phyloP scores from a whole-genome alignment of 2,888 invertebrate species.

The Lypha dubia region DNA sequence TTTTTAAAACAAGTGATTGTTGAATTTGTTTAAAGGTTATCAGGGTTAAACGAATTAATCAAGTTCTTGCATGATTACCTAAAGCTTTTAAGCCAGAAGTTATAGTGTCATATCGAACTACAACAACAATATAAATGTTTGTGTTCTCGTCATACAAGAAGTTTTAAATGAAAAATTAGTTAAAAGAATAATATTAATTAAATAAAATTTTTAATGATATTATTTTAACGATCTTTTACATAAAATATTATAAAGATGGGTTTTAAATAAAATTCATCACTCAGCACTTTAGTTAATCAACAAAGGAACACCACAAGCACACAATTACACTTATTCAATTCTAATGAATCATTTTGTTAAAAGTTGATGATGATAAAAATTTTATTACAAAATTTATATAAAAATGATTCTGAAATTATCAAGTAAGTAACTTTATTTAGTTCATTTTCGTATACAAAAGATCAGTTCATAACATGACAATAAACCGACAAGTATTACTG shows the following conservation, averaged over 20 bases:
- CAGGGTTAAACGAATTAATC: no score
- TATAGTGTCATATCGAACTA: no score
- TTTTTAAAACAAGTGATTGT: no score
- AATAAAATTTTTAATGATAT: no score
- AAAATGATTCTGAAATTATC: slow-evolving; percentile 18
- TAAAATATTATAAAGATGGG: background rate
- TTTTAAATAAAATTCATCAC: background rate
- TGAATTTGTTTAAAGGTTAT: no score
- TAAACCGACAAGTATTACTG: background rate
- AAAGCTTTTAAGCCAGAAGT: no score
- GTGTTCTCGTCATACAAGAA: no score
- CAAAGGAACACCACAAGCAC: slow-evolving; percentile 1
- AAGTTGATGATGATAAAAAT: slow-evolving; percentile 3
- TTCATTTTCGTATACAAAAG: background rate
- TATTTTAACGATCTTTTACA: slow-evolving; percentile 27
- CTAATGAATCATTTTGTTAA: slow-evolving; percentile 54
- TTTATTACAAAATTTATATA: slow-evolving; percentile 15
- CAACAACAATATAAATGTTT: no score
- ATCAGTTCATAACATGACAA: background rate
- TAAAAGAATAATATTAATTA: no score
- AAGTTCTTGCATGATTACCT: no score
- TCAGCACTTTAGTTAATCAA: background rate
- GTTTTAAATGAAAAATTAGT: no score
- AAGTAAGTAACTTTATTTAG: background rate
- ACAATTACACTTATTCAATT: slow-evolving; percentile 3